phyloP scores from a whole-genome alignment of 2,888 invertebrate species.

The Toxonevra muliebris region DNA sequence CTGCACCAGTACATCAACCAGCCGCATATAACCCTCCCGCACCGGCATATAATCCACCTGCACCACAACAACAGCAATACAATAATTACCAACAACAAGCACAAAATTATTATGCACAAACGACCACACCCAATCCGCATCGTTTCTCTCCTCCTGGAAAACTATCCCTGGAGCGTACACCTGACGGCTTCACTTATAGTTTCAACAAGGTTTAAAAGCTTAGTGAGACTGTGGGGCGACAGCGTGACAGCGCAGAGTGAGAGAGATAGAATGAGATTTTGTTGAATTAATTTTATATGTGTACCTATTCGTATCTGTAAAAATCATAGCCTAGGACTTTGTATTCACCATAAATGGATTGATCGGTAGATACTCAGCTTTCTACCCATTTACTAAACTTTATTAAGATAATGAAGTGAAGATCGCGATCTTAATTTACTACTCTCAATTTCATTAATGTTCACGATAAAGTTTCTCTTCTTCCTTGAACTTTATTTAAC shows the following conservation, averaged over 20 bases:
- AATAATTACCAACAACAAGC: conserved; percentile 60
- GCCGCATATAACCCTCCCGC: conserved; percentile 48
- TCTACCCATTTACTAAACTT: neutral
- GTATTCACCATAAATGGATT: neutral
- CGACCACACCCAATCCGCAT: conserved; percentile 75
- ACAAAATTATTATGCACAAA: conserved; percentile 61
- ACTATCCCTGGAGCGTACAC: conserved; percentile 84
- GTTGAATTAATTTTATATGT: neutral
- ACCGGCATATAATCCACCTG: conserved; percentile 44
- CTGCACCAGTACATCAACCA: conserved; percentile 64
- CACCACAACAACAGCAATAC: conserved; percentile 63
- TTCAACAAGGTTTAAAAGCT: conserved; percentile 73
- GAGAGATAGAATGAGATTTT: conserved; percentile 53
- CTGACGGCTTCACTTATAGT: conserved; percentile 87
- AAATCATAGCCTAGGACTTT: neutral
- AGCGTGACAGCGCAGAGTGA: conserved; percentile 32
- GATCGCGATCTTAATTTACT: conserved; percentile 27
- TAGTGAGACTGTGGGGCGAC: neutral
- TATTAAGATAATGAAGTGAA: neutral
- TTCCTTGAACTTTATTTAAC: conserved; percentile 26
- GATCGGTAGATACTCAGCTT: neutral
- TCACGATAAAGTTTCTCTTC: neutral
- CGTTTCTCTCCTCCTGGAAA: conserved; percentile 87
- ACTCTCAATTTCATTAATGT: conserved; percentile 32
- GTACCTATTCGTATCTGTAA: neutral